Evolutionary conservation across 1,140 invertebrate species (phyloP).

Genomic region (Carcinoscorpius rotundicauda): DNA sequence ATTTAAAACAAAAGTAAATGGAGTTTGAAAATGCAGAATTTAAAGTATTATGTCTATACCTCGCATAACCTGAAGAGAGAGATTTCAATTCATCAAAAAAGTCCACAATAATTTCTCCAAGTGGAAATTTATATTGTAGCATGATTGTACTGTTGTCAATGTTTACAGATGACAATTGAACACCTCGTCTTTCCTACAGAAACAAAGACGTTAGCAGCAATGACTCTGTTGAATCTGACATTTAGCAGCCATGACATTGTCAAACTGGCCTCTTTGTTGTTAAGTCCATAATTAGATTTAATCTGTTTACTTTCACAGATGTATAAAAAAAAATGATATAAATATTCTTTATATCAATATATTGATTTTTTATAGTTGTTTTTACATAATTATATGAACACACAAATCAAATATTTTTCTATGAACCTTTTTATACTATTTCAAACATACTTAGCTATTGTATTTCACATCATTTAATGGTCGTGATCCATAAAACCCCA

Average conservation of each 20-base stretch:
- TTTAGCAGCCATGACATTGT: no score
- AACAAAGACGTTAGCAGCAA: slow-evolving; percentile 16
- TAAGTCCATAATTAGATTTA: background rate
- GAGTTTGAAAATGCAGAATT: background rate
- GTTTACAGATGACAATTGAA: slow-evolving; percentile 54
- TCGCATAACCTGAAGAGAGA: slow-evolving; percentile 83
- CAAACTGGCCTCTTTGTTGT: no score
- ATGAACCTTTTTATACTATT: no score
- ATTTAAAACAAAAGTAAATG: no score
- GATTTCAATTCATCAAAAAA: slow-evolving; percentile 90
- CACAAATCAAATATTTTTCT: no score
- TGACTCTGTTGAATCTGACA: background rate
- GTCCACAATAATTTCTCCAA: slow-evolving; percentile 87
- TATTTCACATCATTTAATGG: no score
- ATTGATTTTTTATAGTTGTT: no score
- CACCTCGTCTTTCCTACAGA: slow-evolving; percentile 57
- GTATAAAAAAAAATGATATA: background rate
- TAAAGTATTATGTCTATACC: slow-evolving; percentile 5
- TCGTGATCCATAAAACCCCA: no score
- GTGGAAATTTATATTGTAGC: slow-evolving; percentile 67
- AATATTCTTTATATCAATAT: no score
- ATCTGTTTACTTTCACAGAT: background rate
- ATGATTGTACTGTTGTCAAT: slow-evolving; percentile 72
- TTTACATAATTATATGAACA: no score
- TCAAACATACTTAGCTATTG: no score